Percentiles rank a stretch among this genome's conserved stretches.
phyloP scores from a whole-genome alignment of 2,113 vertebrate genomes.

The Leucosticte australis region DNA sequence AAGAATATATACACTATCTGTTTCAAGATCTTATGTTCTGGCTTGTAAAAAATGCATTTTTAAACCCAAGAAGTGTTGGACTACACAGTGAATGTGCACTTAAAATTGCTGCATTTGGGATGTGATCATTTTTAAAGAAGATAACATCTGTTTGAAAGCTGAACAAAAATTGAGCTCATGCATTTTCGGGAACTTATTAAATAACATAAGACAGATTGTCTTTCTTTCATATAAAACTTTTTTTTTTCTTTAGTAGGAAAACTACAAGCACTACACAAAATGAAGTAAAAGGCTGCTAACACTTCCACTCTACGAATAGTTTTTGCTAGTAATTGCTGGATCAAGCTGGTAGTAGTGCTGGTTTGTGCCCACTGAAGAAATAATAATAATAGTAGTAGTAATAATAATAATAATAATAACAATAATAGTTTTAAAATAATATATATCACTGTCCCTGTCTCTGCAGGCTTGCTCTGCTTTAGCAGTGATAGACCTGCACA shows the following conservation, averaged over 20 bases:
- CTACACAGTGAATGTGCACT: slow-evolving; percentile 36
- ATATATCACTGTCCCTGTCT: not conserved
- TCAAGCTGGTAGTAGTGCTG: not conserved
- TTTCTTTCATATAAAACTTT: not conserved
- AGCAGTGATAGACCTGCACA: not conserved
- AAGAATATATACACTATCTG: not conserved
- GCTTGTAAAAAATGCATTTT: slow-evolving; percentile 13
- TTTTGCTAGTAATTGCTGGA: not conserved
- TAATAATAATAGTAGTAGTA: not conserved
- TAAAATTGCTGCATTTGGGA: slow-evolving; percentile 33
- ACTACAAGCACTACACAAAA: not conserved
- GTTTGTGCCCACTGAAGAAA: not conserved
- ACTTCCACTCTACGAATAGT: not conserved
- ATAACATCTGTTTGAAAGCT: slow-evolving; percentile 67
- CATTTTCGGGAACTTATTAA: slow-evolving; percentile 13
- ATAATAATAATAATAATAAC: not conserved
- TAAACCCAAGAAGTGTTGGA: slow-evolving; percentile 42
- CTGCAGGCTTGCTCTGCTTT: not conserved
- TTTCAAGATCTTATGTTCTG: slow-evolving; percentile 6
- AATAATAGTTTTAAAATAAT: not conserved
- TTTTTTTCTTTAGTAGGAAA: not conserved
- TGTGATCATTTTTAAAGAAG: slow-evolving; percentile 32
- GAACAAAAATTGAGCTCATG: slow-evolving; percentile 47
- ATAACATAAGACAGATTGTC: slow-evolving; percentile 30
- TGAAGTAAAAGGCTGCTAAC: not conserved